phyloP scores from a whole-genome alignment of 2,888 invertebrate genomes.

The Leptogaster cylindrica region DNA sequence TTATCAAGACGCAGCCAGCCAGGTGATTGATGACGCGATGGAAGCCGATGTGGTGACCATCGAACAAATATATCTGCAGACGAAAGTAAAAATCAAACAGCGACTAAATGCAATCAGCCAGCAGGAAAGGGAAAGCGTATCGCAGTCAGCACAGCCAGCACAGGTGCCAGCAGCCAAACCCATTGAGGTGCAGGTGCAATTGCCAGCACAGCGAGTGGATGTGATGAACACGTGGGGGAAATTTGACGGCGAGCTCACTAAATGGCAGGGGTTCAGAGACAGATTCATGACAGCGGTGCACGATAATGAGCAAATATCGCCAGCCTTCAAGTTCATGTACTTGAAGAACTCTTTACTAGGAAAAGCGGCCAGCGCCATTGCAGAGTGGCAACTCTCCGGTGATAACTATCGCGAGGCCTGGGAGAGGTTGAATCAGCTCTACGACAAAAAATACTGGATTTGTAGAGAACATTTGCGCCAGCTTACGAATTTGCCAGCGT shows the following conservation, averaged over 20 bases:
- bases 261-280: background rate
- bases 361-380: background rate
- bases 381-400: background rate
- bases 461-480: too few species aligned
- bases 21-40: too few species aligned
- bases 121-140: too few species aligned
- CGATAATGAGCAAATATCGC: background rate
- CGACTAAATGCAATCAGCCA: too few species aligned
- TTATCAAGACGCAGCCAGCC: too few species aligned
- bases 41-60: too few species aligned
- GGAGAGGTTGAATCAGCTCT: background rate
- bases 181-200: too few species aligned
- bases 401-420: background rate
- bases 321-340: background rate
- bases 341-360: background rate
- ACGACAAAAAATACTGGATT: background rate
- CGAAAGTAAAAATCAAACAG: too few species aligned
- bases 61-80: too few species aligned
- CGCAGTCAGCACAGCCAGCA: too few species aligned
- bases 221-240: background rate
- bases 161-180: too few species aligned
- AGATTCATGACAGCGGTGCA: constrained; percentile 1
- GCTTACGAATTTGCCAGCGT: too few species aligned
- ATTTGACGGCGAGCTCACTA: background rate
- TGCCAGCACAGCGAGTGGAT: background rate